phyloP scores from a whole-genome alignment of 2,797 vertebrate species.

The Craterocephalus amniculus region DNA sequence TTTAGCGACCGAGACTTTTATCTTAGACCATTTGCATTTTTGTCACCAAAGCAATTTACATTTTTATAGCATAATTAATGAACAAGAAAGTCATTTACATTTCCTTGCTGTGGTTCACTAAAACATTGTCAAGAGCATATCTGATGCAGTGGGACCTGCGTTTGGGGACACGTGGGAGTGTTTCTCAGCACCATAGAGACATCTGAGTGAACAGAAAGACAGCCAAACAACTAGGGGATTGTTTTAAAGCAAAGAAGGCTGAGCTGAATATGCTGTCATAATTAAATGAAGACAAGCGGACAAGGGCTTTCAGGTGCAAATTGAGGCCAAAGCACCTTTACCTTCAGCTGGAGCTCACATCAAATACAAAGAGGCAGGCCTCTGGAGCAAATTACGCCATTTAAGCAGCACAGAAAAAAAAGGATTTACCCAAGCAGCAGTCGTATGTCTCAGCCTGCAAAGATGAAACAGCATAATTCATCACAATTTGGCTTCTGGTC shows the following conservation, averaged over 20 bases:
- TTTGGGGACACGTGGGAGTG: conserved; percentile 62
- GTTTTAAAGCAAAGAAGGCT: conserved; percentile 41
- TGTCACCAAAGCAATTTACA: conserved; percentile 84
- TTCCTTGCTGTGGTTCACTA: conserved; percentile 64
- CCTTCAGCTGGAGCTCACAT: conserved; percentile 68
- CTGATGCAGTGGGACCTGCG: conserved; percentile 54
- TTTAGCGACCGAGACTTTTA: conserved; percentile 82
- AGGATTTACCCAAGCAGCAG: conserved; percentile 63
- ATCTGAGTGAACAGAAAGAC: conserved; percentile 43
- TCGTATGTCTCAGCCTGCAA: conserved; percentile 46
- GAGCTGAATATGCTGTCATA: conserved; percentile 51
- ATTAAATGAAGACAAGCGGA: conserved; percentile 51
- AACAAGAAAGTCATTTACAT: conserved; percentile 84
- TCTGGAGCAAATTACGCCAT: conserved; percentile 73
- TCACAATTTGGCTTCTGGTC: conserved; percentile 47
- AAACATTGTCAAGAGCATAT: conserved; percentile 66
- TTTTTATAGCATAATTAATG: conserved; percentile 90
- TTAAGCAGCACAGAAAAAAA: conserved; percentile 70
- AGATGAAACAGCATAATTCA: conserved; percentile 76
- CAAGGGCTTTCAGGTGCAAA: conserved; percentile 80
- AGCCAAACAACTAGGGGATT: conserved; percentile 42
- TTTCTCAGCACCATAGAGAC: conserved; percentile 49
- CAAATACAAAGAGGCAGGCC: conserved; percentile 70
- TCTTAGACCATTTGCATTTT: conserved; percentile 86
- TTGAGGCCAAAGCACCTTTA: conserved; percentile 66